Conservation (phyloP, 2,888 invertebrate genomes). For the Salpingus planirostris region DNA sequence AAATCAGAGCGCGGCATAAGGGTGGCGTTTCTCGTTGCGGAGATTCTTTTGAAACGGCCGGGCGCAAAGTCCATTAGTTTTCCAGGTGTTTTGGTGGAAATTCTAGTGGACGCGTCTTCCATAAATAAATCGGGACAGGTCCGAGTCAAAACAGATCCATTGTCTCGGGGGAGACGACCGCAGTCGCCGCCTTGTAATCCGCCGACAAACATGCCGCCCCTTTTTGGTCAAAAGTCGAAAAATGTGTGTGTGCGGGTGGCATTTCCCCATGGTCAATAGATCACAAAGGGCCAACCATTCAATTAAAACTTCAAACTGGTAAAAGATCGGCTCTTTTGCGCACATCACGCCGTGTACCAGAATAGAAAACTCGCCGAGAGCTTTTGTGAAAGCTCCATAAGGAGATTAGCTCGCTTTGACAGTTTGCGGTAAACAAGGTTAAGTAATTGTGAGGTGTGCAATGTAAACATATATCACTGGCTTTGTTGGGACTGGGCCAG, state of each 20-base stretch:
- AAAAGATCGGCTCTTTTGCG: constrained; percentile 15
- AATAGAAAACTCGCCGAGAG: neutral
- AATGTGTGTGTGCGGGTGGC: constrained; percentile 25
- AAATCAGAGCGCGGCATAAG: too few species aligned
- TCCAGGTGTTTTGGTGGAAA: too few species aligned
- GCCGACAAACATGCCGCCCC: constrained; percentile 29
- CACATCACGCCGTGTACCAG: constrained; percentile 3
- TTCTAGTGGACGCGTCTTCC: too few species aligned
- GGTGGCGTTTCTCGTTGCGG: too few species aligned
- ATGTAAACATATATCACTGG: constrained; percentile 32
- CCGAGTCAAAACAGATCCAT: constrained; percentile 25
- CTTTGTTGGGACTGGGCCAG: constrained; percentile 21
- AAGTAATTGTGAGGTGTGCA: constrained; percentile 33
- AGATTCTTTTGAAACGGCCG: too few species aligned
- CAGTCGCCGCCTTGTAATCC: constrained; percentile 16
- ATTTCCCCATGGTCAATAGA: constrained; percentile 18
- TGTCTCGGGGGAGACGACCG: constrained; percentile 15
- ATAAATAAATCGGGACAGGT: constrained; percentile 23
- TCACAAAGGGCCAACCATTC: constrained; percentile 8
- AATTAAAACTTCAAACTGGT: constrained; percentile 13
- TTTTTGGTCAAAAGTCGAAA: constrained; percentile 24
- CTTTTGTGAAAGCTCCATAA: too few species aligned
- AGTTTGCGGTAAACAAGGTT: constrained; percentile 42
- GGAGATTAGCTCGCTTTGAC: constrained; percentile 42
- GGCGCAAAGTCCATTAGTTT: too few species aligned